Evolutionary conservation across 2,888 invertebrate genomes (phyloP), one percentile per base, ranked within the genome.

Genomic region (Ellobium chinense): DNA sequence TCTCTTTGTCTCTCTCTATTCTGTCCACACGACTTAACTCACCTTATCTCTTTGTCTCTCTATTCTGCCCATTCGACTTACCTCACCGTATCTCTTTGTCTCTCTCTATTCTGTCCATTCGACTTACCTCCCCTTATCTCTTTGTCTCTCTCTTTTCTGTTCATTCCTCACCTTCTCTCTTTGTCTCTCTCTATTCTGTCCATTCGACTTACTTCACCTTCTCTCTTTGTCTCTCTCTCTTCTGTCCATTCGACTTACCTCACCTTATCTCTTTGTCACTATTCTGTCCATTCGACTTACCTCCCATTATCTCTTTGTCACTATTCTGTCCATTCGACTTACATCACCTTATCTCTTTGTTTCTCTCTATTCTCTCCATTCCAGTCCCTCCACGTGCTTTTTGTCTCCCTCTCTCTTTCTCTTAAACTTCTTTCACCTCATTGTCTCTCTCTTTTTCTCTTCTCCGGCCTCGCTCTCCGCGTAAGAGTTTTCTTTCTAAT

Each of bases 101-200:
- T n/a, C n/a, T 31, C 31, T 21, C 58, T 72, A 39, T 72, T 34
- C 18, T 21, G 3, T 1, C 1, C 21, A 24, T 46, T 58, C 2
- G n/a, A 29, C 5, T 3, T 72, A 9, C 1, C 29, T 56, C 72
- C 46, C 29, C 34, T 46, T 56, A 54, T 34, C 58, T 56, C 54
- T 72, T 58, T 31, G 21, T 27, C 58, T 56, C 58, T 34, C 31
- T 31, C 58, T 31, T 21, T 18, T 14, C n/a, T 24, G 14, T 36
- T 69, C 46, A 31, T 58, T 29, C 36, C 73, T 73, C 60, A 14
- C 36, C 58, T 31, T 73, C 73, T 60, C 36, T 29, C 60, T 58
- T 36, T 60, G 58, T 60, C 36, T 31, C 34, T n/a, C 3, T 27
- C 46, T 14, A 5, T 58, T 24, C 58, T 58, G n/a, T n/a, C n/a